A percentile compares a stretch with the other conserved stretches of the same genome.
Evolutionary conservation across 2,888 invertebrate species (phyloP).

Genomic region (Lasiommata megera): DNA sequence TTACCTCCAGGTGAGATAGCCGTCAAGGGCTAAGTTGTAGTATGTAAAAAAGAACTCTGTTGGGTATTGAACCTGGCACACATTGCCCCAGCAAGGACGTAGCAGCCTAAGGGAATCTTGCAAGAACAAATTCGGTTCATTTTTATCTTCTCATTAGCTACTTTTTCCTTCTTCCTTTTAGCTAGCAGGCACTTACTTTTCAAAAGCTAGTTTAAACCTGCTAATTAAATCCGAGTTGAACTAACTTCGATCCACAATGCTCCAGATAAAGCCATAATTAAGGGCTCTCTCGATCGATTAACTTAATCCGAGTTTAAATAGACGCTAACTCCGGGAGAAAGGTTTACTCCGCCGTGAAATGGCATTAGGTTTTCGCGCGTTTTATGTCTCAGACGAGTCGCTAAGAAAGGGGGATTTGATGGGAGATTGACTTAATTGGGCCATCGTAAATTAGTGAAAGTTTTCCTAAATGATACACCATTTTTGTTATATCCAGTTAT

Average conservation of each 20-base stretch:
- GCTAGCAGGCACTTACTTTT: neutral
- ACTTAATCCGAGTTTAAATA: conserved; percentile 79
- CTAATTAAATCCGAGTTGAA: conserved; percentile 65
- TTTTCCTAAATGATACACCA: conserved; percentile 73
- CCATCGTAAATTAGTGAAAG: conserved; percentile 67
- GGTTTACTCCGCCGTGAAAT: conserved; percentile 81
- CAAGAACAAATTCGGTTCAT: too few relatives aligned
- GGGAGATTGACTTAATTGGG: conserved; percentile 78
- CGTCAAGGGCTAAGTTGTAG: too few relatives aligned
- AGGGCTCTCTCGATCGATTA: conserved; percentile 80
- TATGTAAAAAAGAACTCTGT: too few relatives aligned
- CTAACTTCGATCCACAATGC: conserved; percentile 67
- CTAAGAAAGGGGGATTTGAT: conserved; percentile 78
- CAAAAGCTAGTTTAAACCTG: conserved; percentile 33
- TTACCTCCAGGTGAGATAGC: too few relatives aligned
- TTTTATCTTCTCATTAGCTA: too few relatives aligned
- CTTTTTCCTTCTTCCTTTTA: neutral
- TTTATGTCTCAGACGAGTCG: conserved; percentile 71
- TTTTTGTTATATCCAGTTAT: conserved; percentile 47
- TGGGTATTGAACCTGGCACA: too few relatives aligned
- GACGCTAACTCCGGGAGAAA: conserved; percentile 79
- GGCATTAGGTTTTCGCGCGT: conserved; percentile 80
- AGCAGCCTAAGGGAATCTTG: too few relatives aligned
- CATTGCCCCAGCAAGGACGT: too few relatives aligned
- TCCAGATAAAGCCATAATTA: conserved; percentile 79